Percentiles rank a stretch among this genome's conserved stretches.
These are phyloP conservation scores for Spodoptera frugiperda DNA, from an alignment of 1,140 invertebrate species.

Conservation along the genomic window DNA sequence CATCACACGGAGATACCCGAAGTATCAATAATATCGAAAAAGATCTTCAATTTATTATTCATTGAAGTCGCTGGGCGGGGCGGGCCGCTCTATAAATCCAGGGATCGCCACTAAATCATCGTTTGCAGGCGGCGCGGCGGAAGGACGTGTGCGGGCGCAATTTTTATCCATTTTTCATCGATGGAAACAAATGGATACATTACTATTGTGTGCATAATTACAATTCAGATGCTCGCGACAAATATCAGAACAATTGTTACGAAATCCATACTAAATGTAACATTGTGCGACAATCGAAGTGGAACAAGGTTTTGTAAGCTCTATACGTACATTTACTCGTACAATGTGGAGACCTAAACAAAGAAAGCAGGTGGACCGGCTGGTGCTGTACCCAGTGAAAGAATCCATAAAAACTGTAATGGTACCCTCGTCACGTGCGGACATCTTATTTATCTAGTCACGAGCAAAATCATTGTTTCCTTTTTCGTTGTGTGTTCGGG, in stretches of 20 bases:
- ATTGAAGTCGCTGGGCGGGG: constrained; percentile 68
- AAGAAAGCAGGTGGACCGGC: constrained; percentile 71
- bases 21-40: constrained; percentile 77
- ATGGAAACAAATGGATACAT: constrained; percentile 59
- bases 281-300: not conserved
- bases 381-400: constrained; percentile 66
- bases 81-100: constrained; percentile 65
- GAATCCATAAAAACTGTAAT: constrained; percentile 80
- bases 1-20: constrained; percentile 70
- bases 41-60: constrained; percentile 79
- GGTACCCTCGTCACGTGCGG: constrained; percentile 78
- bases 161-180: constrained; percentile 65
- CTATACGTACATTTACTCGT: constrained; percentile 21
- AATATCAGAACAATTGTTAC: not conserved
- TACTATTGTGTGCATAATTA: constrained; percentile 51
- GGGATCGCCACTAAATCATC: constrained; percentile 70
- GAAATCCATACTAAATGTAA: not conserved
- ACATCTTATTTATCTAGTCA: constrained; percentile 84
- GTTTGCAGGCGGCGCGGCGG: constrained; percentile 56
- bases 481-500: constrained; percentile 67
- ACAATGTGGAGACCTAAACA: constrained; percentile 73
- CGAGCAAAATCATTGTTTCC: constrained; percentile 81
- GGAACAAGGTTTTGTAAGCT: too few relatives aligned
- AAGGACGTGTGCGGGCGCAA: constrained; percentile 59
- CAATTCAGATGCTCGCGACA: constrained; percentile 3